A percentile compares a stretch with the other conserved stretches of the same genome.
These are phyloP conservation scores for Tachycineta bicolor DNA, from an alignment of 2,113 vertebrate genomes.

Conservation along the genomic window DNA sequence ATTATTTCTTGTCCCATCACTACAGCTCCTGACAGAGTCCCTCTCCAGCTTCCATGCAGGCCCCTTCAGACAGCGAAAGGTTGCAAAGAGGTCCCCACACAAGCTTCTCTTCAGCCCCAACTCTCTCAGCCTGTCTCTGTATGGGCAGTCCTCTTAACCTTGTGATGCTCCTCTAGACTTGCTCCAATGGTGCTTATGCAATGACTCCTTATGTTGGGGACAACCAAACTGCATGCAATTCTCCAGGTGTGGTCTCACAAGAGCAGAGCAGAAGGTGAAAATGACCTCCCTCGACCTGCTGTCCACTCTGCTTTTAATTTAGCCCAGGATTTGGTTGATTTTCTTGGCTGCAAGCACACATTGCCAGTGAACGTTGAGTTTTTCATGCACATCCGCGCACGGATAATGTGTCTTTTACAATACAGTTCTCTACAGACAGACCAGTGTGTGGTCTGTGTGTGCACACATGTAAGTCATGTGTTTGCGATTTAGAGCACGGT, in stretches of 20 bases:
- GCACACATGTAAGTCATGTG: accelerated
- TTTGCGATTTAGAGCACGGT: neutral
- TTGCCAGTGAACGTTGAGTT: neutral
- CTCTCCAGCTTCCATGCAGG: neutral
- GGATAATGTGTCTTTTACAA: neutral
- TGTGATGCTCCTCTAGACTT: neutral
- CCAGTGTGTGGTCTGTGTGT: neutral
- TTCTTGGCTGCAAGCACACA: neutral
- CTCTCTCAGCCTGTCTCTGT: accelerated
- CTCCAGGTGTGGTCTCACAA: neutral
- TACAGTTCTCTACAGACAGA: neutral
- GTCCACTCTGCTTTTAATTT: neutral
- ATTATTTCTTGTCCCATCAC: neutral
- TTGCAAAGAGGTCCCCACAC: neutral
- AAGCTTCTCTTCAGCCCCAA: neutral
- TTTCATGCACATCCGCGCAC: neutral
- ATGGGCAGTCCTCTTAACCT: neutral
- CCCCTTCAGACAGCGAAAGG: too few species aligned
- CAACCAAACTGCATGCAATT: neutral
- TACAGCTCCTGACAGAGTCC: neutral
- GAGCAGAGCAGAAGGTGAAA: neutral
- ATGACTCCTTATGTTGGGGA: neutral
- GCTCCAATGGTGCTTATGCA: neutral
- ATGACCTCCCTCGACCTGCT: neutral
- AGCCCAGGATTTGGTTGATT: neutral